Evolutionary conservation across 2,888 invertebrate species (phyloP).

Genomic region (Kryphioiulus occultus): DNA sequence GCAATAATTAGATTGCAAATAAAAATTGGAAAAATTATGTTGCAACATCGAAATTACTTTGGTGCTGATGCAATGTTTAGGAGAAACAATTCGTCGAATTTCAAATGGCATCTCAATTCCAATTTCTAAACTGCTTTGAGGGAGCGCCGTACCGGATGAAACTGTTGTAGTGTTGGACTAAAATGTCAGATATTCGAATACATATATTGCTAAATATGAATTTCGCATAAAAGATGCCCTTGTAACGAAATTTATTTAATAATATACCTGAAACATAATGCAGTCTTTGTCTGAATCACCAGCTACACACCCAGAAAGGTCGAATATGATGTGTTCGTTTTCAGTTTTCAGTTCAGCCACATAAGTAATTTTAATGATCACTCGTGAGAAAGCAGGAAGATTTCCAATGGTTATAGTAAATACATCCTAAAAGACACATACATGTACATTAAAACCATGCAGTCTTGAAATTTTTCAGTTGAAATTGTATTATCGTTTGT

Average conservation of each 20-base stretch:
- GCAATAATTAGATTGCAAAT: too few relatives aligned
- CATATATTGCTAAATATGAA: not conserved
- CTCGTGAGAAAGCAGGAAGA: constrained; percentile 60
- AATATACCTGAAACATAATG: not conserved
- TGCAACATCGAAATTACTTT: constrained; percentile 58
- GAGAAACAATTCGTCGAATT: constrained; percentile 60
- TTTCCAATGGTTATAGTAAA: constrained; percentile 64
- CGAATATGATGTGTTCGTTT: constrained; percentile 61
- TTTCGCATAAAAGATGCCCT: not conserved
- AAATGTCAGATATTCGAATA: not conserved
- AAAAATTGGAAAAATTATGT: not conserved
- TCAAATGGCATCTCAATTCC: constrained; percentile 63
- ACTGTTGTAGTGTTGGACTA: not conserved
- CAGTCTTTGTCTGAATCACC: not conserved
- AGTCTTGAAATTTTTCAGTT: not conserved
- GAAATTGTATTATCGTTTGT: too few relatives aligned
- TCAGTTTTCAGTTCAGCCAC: constrained; percentile 62
- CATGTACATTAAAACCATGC: too few relatives aligned
- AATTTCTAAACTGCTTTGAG: constrained; percentile 57
- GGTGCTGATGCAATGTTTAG: constrained; percentile 60
- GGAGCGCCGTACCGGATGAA: not conserved
- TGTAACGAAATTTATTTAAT: not conserved
- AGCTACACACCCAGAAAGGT: constrained; percentile 59
- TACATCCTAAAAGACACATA: constrained; percentile 60
- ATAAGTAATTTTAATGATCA: constrained; percentile 63